Percentiles rank a stretch among this genome's conserved stretches.
phyloP scores from a whole-genome alignment of 2,888 invertebrate species.

The Netelia melanura region DNA sequence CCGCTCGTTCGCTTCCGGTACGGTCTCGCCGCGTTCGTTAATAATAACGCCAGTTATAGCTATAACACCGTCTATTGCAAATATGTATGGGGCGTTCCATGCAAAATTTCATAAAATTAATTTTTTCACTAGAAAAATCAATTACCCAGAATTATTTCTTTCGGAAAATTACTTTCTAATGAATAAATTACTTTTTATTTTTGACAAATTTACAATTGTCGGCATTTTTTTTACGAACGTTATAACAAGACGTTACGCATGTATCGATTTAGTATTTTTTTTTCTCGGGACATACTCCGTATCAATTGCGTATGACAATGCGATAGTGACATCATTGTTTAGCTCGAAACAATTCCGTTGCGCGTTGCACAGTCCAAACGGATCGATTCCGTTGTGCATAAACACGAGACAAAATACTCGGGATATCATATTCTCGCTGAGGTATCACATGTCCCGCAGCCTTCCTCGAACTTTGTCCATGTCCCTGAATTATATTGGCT shows the following conservation, averaged over 20 bases:
- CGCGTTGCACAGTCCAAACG: conserved; percentile 12
- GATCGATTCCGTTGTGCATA: conserved; percentile 67
- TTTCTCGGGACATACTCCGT: background rate
- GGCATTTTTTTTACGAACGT: too few species aligned
- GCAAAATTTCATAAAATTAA: background rate
- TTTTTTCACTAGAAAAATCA: background rate
- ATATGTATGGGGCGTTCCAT: background rate
- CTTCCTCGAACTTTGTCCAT: conserved; percentile 67
- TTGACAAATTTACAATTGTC: too few species aligned
- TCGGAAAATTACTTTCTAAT: too few species aligned
- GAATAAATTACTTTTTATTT: too few species aligned
- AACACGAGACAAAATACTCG: conserved; percentile 47
- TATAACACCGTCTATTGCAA: conserved; percentile 7
- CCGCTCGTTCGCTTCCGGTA: conserved; percentile 60
- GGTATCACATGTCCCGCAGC: conserved; percentile 67
- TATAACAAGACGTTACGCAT: too few species aligned
- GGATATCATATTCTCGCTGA: conserved; percentile 61
- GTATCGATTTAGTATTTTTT: background rate
- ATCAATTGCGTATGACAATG: background rate
- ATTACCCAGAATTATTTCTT: too few species aligned
- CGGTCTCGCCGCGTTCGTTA: conserved; percentile 29
- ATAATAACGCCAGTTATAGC: conserved; percentile 15
- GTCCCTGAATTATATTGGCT: conserved; percentile 63
- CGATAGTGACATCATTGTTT: conserved; percentile 61
- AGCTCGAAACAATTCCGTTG: conserved; percentile 63